These are phyloP conservation scores for Neria commutata DNA, from an alignment of 2,888 invertebrate genomes.

Conservation along the genomic window DNA sequence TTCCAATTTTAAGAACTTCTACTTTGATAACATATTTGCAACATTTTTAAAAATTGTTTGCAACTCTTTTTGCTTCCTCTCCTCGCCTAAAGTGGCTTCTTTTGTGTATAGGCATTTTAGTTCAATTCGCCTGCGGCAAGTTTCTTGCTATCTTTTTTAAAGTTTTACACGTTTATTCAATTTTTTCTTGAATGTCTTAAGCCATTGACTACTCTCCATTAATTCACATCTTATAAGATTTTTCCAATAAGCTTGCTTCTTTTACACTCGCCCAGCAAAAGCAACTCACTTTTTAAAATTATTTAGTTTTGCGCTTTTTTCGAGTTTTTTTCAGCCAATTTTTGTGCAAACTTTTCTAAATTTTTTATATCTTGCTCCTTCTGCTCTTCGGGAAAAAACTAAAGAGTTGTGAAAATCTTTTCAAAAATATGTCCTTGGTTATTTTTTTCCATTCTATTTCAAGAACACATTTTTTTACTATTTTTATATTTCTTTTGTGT, in stretches of 20 bases:
- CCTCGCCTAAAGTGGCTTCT: no score
- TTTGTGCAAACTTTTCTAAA: background rate
- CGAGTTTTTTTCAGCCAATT: background rate
- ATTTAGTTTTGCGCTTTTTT: background rate
- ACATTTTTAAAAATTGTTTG: no score
- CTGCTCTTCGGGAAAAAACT: no score
- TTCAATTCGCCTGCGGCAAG: slow-evolving; percentile 4
- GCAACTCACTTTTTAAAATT: background rate
- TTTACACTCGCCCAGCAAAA: background rate
- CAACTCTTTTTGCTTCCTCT: no score
- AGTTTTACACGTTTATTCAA: background rate
- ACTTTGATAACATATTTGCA: no score
- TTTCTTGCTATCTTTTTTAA: background rate
- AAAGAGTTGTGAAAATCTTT: no score
- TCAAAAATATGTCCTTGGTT: no score
- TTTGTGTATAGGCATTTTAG: no score
- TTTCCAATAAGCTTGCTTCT: slow-evolving; percentile 19
- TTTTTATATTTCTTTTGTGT: slow-evolving; percentile 7
- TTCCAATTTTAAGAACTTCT: no score
- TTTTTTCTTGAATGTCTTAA: background rate
- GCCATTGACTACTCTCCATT: background rate
- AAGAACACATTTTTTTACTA: slow-evolving; percentile 9
- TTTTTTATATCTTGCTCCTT: background rate
- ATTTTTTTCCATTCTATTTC: background rate
- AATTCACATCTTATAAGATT: slow-evolving; percentile 30